Conservation (phyloP, 2,888 invertebrate genomes). For the Acrobasis suavella region DNA sequence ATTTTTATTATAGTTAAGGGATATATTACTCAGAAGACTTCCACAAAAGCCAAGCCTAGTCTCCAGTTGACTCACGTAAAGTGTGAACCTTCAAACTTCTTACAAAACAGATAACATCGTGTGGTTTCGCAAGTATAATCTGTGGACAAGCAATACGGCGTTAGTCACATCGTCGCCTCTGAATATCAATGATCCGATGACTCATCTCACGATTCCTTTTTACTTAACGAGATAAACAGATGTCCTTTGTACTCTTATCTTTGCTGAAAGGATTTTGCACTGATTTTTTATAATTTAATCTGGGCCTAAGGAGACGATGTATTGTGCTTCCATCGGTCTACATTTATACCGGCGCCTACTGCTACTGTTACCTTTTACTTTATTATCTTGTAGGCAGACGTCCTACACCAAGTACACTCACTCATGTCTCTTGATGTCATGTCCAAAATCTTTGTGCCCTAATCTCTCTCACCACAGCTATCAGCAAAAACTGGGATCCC, state of each 20-base stretch:
- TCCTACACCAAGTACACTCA: too few species aligned
- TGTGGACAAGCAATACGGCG: slow-evolving; percentile 3
- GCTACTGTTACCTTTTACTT: too few species aligned
- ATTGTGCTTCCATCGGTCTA: too few species aligned
- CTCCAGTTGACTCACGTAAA: neutral
- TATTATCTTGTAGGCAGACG: too few species aligned
- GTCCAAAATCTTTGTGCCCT: too few species aligned
- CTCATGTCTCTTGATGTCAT: too few species aligned
- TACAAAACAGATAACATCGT: slow-evolving; percentile 1
- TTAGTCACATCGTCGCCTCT: slow-evolving; percentile 30
- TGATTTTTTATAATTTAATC: neutral
- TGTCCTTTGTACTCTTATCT: neutral
- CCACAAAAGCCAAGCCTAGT: neutral
- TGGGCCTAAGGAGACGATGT: neutral
- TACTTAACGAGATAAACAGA: slow-evolving; percentile 13
- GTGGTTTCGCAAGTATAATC: slow-evolving; percentile 8
- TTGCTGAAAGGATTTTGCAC: neutral
- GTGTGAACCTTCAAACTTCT: neutral
- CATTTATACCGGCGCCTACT: too few species aligned
- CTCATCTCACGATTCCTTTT: slow-evolving; percentile 29
- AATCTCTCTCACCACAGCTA: too few species aligned
- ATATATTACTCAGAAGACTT: too few species aligned
- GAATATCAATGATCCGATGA: slow-evolving; percentile 32
- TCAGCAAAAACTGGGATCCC: too few species aligned
- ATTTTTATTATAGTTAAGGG: too few species aligned